Evolutionary conservation across 2,888 invertebrate species (phyloP).

Genomic region (Alcis repandata): DNA sequence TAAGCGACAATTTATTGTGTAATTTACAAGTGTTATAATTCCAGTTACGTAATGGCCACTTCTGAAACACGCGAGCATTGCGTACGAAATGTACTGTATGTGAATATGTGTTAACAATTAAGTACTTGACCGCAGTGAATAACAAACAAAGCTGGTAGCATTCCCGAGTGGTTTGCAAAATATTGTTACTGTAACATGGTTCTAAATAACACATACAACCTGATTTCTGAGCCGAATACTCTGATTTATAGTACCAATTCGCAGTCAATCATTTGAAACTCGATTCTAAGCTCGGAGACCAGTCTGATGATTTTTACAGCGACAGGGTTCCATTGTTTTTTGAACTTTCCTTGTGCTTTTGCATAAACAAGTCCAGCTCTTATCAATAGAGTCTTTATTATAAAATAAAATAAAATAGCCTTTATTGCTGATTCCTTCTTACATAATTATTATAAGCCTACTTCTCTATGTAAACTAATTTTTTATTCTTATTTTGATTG

Average conservation of each 20-base stretch:
- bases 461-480: too few species aligned
- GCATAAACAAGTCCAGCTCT: too few species aligned
- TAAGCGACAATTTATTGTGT: constrained; percentile 27
- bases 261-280: constrained; percentile 1
- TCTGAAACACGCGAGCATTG: constrained; percentile 24
- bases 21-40: constrained; percentile 24
- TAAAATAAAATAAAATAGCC: too few species aligned
- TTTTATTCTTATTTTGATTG: too few species aligned
- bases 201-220: background rate
- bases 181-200: constrained; percentile 3
- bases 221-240: background rate
- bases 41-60: constrained; percentile 21
- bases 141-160: background rate
- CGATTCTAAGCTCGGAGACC: background rate
- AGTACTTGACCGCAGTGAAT: constrained; percentile 13
- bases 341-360: too few species aligned
- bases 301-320: background rate
- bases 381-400: too few species aligned
- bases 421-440: too few species aligned
- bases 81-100: background rate
- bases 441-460: too few species aligned
- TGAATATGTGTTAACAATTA: constrained; percentile 10
- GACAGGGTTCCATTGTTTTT: background rate
- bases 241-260: background rate
- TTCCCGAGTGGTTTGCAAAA: constrained; percentile 1